These are phyloP conservation scores for Drosophila cracens DNA, from an alignment of 2,888 invertebrate species.

Conservation along the genomic window DNA sequence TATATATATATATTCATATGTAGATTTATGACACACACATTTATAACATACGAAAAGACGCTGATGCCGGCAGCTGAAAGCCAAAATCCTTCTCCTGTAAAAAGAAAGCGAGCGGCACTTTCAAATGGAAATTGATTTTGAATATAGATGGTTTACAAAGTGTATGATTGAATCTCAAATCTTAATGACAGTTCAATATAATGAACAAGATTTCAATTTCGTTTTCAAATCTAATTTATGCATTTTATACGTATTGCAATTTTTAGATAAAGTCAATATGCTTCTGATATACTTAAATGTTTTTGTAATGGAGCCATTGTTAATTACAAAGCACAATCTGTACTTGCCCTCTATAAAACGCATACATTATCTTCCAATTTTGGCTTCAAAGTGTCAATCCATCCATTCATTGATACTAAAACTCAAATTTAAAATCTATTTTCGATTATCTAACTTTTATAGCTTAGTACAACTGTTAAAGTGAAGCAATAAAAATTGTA, in stretches of 20 bases:
- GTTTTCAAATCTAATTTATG: conserved; percentile 41
- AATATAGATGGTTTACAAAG: conserved; percentile 40
- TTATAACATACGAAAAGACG: conserved; percentile 51
- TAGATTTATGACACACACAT: conserved; percentile 76
- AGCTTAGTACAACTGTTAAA: neutral
- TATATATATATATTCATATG: conserved; percentile 46
- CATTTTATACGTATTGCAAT: conserved; percentile 1
- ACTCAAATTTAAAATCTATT: neutral
- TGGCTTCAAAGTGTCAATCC: neutral
- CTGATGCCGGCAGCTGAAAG: conserved; percentile 27
- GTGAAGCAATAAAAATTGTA: neutral
- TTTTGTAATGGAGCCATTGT: neutral
- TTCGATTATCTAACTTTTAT: neutral
- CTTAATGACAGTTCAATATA: conserved; percentile 62
- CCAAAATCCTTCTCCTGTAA: conserved; percentile 15
- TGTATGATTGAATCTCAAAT: conserved; percentile 55
- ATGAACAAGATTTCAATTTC: conserved; percentile 52
- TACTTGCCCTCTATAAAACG: neutral
- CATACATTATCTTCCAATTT: neutral
- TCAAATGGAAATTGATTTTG: conserved; percentile 56
- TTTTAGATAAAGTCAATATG: neutral
- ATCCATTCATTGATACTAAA: neutral
- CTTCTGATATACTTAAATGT: neutral
- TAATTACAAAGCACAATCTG: neutral
- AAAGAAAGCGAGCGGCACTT: conserved; percentile 25